Percentiles rank a stretch among this genome's conserved stretches.
phyloP scores from a whole-genome alignment of 2,888 invertebrate genomes.

The Anorthoa munda region DNA sequence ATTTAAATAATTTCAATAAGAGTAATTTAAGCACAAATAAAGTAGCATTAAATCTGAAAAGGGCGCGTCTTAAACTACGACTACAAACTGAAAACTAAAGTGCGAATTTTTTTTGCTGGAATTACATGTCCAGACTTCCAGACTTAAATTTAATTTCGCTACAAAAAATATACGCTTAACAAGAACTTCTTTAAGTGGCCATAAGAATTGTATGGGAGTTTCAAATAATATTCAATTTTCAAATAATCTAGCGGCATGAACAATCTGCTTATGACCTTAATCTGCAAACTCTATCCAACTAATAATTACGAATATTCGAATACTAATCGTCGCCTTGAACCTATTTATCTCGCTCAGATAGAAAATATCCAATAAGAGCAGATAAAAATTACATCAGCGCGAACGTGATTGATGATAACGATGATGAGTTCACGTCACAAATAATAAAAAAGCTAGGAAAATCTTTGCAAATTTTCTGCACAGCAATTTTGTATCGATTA shows the following conservation, averaged over 20 bases:
- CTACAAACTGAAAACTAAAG: slow-evolving; percentile 4
- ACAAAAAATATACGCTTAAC: not conserved
- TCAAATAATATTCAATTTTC: not conserved
- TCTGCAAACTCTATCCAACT: not conserved
- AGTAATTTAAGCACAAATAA: not conserved
- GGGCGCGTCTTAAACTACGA: not conserved
- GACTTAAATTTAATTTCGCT: not conserved
- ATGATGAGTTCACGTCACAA: slow-evolving; percentile 22
- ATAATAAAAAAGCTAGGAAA: slow-evolving; percentile 27
- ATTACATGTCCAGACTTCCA: not conserved
- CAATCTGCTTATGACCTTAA: slow-evolving; percentile 1
- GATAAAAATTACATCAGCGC: slow-evolving; percentile 41
- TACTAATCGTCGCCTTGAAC: slow-evolving; percentile 34
- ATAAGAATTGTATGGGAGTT: not conserved
- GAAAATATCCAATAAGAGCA: slow-evolving; percentile 24
- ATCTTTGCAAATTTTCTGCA: slow-evolving; percentile 9
- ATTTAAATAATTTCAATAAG: not conserved
- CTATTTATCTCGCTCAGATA: slow-evolving; percentile 28
- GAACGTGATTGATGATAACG: slow-evolving; percentile 30
- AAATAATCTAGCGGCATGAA: not conserved
- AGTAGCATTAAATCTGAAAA: not conserved
- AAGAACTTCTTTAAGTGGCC: not conserved
- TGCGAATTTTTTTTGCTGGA: not conserved
- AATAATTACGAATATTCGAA: slow-evolving; percentile 18
- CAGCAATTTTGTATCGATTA: slow-evolving; percentile 34